Conservation (phyloP, 2,888 invertebrate genomes). For the Callosobruchus maculatus region DNA sequence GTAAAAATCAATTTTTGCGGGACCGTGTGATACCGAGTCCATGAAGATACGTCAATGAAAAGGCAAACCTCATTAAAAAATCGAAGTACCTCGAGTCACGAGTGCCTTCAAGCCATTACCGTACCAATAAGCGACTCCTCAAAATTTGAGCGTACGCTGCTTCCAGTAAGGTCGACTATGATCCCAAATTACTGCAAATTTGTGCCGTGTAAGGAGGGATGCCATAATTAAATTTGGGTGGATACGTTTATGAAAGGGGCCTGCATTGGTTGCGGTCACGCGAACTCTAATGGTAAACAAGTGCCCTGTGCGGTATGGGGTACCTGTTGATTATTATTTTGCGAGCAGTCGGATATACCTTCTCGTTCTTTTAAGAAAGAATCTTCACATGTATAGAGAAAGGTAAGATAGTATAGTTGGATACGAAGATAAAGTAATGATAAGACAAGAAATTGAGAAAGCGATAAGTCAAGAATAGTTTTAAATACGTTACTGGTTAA, state of each 20-base stretch:
- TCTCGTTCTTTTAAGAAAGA: too few relatives aligned
- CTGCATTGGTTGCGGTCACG: neutral
- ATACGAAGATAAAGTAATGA: too few relatives aligned
- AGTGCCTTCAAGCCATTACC: neutral
- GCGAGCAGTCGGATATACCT: too few relatives aligned
- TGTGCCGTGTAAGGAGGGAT: neutral
- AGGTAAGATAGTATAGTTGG: too few relatives aligned
- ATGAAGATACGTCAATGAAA: neutral
- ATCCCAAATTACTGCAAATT: neutral
- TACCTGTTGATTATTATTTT: too few relatives aligned
- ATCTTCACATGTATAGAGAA: too few relatives aligned
- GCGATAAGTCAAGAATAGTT: too few relatives aligned
- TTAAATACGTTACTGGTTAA: too few relatives aligned
- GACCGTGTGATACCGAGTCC: too few relatives aligned
- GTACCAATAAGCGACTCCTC: neutral
- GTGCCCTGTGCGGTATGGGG: neutral
- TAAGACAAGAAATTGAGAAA: too few relatives aligned
- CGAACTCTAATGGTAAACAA: neutral
- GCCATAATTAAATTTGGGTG: neutral
- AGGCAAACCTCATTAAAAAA: neutral
- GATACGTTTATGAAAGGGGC: neutral
- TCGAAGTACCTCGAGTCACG: neutral
- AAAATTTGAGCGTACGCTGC: neutral
- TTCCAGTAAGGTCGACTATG: neutral
- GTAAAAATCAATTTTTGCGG: too few relatives aligned